phyloP scores from a whole-genome alignment of 2,888 invertebrate genomes.

The Petrolisthes manimaculis region DNA sequence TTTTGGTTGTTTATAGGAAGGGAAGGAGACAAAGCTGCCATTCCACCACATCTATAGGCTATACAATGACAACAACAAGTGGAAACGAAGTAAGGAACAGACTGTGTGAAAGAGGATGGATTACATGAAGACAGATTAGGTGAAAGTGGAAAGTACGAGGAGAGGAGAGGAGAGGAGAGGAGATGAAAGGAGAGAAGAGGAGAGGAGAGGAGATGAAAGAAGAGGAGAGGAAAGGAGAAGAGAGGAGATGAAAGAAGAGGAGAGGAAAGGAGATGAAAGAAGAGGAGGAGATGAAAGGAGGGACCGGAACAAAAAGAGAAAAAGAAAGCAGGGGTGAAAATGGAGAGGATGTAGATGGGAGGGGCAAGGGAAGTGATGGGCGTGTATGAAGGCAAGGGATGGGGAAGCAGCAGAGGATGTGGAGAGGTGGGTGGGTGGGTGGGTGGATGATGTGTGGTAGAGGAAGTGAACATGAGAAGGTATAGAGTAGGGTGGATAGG shows the following conservation, averaged over 20 bases:
- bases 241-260: no score
- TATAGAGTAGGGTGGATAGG: background rate
- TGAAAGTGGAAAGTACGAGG: background rate
- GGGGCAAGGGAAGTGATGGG: background rate
- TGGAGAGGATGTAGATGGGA: background rate
- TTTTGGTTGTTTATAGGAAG: no score
- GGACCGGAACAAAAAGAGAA: background rate
- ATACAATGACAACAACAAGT: no score
- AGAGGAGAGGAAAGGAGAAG: background rate
- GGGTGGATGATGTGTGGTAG: background rate
- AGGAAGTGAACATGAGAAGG: background rate
- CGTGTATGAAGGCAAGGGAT: background rate
- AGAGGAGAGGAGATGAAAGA: background rate
- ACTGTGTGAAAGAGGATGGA: background rate
- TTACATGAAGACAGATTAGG: background rate
- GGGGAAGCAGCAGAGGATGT: background rate
- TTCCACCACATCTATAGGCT: background rate
- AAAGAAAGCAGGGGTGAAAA: conserved; percentile 3
- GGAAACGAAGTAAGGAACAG: background rate
- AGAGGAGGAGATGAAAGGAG: background rate
- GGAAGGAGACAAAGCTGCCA: background rate
- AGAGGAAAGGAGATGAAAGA: background rate
- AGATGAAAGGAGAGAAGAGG: background rate
- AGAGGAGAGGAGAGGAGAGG: background rate
- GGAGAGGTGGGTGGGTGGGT: background rate